Percentiles rank a stretch among this genome's conserved stretches.
Evolutionary conservation across 2,113 vertebrate genomes (phyloP).

Genomic region (Tachycineta bicolor): DNA sequence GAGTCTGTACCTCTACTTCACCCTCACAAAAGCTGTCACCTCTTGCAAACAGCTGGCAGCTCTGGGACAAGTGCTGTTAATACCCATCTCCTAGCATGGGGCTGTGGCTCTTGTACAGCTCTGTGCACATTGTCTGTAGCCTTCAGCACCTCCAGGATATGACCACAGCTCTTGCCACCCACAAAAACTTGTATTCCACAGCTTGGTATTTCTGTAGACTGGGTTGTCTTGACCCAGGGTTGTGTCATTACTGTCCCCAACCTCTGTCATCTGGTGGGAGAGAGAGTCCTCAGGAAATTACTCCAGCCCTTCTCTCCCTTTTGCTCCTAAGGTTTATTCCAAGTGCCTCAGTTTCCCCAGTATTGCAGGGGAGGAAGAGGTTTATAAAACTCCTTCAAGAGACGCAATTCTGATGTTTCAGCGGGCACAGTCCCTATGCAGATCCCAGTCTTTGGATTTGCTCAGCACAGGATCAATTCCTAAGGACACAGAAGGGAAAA

Average conservation of each 20-base stretch:
- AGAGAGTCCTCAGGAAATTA: not conserved
- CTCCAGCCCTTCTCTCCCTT: not conserved
- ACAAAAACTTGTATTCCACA: not conserved
- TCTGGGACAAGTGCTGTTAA: not conserved
- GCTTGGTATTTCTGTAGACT: not conserved
- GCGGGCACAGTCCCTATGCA: not conserved
- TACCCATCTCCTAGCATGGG: too few species aligned
- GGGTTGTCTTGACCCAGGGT: not conserved
- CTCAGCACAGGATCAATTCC: not conserved
- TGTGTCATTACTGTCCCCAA: not conserved
- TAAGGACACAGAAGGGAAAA: not conserved
- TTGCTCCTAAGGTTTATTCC: not conserved
- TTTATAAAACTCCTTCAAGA: not conserved
- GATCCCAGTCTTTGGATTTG: not conserved
- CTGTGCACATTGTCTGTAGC: too few species aligned
- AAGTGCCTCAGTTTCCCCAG: not conserved
- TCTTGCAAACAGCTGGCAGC: not conserved
- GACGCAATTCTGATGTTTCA: not conserved
- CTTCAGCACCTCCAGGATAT: not conserved
- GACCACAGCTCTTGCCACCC: not conserved
- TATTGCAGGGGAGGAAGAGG: not conserved
- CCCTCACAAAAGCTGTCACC: not conserved
- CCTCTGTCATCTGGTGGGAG: fast-evolving
- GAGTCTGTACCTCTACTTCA: not conserved
- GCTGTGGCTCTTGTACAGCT: not conserved